Evolutionary conservation across 1,140 invertebrate species (phyloP), one percentile per base, ranked within the genome.

Genomic region (Cyclina sinensis): DNA sequence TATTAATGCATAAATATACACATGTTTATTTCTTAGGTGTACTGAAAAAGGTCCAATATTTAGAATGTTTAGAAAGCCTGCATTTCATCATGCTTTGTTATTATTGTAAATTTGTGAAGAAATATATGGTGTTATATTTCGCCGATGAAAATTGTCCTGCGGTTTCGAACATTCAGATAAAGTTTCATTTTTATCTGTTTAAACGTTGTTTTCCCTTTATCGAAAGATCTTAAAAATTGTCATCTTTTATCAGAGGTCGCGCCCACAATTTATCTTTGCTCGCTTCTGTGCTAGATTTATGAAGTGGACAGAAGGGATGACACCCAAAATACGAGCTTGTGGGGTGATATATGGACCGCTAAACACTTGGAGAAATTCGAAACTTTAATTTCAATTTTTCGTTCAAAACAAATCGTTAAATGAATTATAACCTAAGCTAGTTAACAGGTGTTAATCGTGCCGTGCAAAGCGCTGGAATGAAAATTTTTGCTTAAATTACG

Each of bases 321-420:
- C 59, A 68, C 65, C 9, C 39, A 73, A 84, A 84, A 84, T 84
- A 84, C 65, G 82, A 84, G 30, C 39, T 32, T 24, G 37, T 27
- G 30, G 18, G 27, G 27, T 84, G 82, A 84, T 84, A 84, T 84
- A 84, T 84, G 32, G 65, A 2, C 43, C 48, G 30, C 82, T 48
- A 84, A 84, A 54, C 43, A 73, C 43, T 37, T 30, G 5, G 30
- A 21, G 82, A 74, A 84, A 84, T 84, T 37, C 30, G 46, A 73
- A 32, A 84, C 24, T 84, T 84, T 84, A 70, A 84, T 84, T 84
- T 48, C n/a, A 74, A 46, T 65, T 73, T 73, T 73, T 84, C 82
- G 62, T 84, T 73, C 48, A 84, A 82, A 82, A 82, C 80, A 82
- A 82, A 82, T 82, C 35, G 62, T n/a, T 68, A 48, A 46, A 35